Percentiles rank a stretch among this genome's conserved stretches.
These are phyloP conservation scores for Arrhamphus sclerolepis DNA, from an alignment of 2,797 vertebrate species.

Conservation along the genomic window DNA sequence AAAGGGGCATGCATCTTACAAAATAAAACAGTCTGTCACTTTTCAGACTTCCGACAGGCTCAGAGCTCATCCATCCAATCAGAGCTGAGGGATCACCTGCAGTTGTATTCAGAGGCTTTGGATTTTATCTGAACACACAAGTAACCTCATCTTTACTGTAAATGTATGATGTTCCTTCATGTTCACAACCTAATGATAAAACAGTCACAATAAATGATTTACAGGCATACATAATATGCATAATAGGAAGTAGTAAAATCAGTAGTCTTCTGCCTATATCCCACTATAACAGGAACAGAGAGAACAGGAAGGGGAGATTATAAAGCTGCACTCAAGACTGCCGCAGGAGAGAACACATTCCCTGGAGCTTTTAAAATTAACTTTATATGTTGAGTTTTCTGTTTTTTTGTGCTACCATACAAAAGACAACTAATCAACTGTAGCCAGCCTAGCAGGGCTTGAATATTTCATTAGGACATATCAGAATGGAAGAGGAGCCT, in stretches of 20 bases:
- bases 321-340: slow-evolving; percentile 15
- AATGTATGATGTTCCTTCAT: no score
- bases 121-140: background rate
- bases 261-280: background rate
- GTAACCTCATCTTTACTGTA: background rate
- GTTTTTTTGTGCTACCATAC: slow-evolving; percentile 25
- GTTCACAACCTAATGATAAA: no score
- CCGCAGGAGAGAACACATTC: background rate
- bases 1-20: no score
- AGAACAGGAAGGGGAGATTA: slow-evolving; percentile 40
- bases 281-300: background rate
- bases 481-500: slow-evolving; percentile 54
- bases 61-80: background rate
- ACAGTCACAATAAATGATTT: no score
- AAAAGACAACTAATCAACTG: slow-evolving; percentile 63
- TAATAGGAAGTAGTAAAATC: background rate
- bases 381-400: slow-evolving; percentile 7
- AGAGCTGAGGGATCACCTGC: background rate
- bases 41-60: background rate
- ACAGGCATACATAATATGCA: background rate
- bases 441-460: slow-evolving; percentile 35
- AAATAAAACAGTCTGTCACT: no score
- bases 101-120: background rate
- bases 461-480: slow-evolving; percentile 73
- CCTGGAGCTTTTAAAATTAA: slow-evolving; percentile 9